These are phyloP conservation scores for Pseudomyrmex concolor DNA, from an alignment of 1,140 invertebrate species.

Conservation along the genomic window DNA sequence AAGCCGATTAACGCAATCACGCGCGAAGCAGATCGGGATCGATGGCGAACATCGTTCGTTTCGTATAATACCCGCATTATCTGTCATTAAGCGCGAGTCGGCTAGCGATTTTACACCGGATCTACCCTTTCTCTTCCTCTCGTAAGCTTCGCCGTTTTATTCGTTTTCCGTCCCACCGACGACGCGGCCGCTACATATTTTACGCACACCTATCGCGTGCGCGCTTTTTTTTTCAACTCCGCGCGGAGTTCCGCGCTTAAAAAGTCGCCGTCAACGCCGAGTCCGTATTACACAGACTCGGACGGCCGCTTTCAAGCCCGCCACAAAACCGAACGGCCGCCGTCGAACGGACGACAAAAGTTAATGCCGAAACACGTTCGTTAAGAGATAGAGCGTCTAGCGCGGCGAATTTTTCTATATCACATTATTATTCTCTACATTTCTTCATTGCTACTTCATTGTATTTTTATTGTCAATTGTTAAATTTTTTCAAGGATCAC, in stretches of 20 bases:
- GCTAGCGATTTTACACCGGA: slow-evolving; percentile 47
- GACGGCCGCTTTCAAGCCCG: slow-evolving; percentile 53
- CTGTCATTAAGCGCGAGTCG: slow-evolving; percentile 62
- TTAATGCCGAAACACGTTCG: no score
- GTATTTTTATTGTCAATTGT: no score
- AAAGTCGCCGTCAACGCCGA: slow-evolving; percentile 63
- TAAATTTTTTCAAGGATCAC: background rate
- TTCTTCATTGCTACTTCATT: no score
- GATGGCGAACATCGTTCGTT: slow-evolving; percentile 69
- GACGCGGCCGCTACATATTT: slow-evolving; percentile 54
- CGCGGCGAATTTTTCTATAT: no score
- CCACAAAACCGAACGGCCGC: no score
- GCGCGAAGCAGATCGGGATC: slow-evolving; percentile 65
- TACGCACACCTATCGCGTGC: slow-evolving; percentile 29
- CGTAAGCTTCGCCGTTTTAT: slow-evolving; percentile 32
- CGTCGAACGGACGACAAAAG: no score
- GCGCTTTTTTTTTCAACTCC: background rate
- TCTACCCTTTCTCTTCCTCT: no score
- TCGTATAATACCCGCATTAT: slow-evolving; percentile 72
- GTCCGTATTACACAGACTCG: slow-evolving; percentile 38
- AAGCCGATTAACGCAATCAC: slow-evolving; percentile 75
- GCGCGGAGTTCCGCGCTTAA: slow-evolving; percentile 19
- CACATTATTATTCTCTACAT: no score
- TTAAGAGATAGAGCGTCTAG: no score
- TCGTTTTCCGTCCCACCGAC: slow-evolving; percentile 31